Percentiles rank a stretch among this genome's conserved stretches.
Conservation (phyloP, 2,797 vertebrate species). For the Cynodonichthys magdalenae region DNA sequence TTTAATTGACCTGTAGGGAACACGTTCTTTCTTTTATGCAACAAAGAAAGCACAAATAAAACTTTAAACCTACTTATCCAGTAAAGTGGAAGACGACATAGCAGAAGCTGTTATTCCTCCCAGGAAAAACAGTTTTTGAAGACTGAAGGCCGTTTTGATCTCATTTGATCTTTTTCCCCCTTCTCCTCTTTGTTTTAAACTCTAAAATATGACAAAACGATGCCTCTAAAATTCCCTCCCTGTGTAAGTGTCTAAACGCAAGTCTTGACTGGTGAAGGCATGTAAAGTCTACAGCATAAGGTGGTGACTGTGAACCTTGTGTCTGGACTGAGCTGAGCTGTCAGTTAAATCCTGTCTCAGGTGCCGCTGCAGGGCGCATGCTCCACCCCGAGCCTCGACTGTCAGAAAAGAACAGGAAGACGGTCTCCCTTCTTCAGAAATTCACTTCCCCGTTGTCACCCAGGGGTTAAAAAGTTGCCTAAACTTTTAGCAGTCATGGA, state of each 20-base stretch:
- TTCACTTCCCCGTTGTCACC: slow-evolving; percentile 41
- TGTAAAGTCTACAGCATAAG: neutral
- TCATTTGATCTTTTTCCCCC: neutral
- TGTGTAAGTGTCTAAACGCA: neutral
- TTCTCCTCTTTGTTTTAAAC: neutral
- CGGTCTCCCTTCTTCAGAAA: neutral
- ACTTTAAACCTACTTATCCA: slow-evolving; percentile 4
- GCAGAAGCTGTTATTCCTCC: neutral
- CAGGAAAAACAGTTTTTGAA: neutral
- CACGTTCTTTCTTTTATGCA: neutral
- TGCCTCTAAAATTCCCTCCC: no score
- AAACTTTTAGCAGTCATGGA: slow-evolving; percentile 60
- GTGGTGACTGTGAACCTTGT: neutral
- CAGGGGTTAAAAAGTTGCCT: slow-evolving; percentile 60
- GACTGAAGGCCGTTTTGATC: neutral
- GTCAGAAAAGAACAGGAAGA: slow-evolving; percentile 78
- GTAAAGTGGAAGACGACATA: no score
- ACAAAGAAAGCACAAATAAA: neutral
- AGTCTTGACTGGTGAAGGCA: neutral
- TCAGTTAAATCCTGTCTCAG: slow-evolving; percentile 57
- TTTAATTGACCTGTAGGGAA: neutral
- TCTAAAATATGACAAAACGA: neutral
- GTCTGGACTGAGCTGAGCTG: neutral
- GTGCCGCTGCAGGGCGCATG: slow-evolving; percentile 53
- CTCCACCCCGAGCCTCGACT: slow-evolving; percentile 65